Base-by-base conservation (phyloP, 1,140 invertebrate species). In the Theocolax elegans region DNA sequence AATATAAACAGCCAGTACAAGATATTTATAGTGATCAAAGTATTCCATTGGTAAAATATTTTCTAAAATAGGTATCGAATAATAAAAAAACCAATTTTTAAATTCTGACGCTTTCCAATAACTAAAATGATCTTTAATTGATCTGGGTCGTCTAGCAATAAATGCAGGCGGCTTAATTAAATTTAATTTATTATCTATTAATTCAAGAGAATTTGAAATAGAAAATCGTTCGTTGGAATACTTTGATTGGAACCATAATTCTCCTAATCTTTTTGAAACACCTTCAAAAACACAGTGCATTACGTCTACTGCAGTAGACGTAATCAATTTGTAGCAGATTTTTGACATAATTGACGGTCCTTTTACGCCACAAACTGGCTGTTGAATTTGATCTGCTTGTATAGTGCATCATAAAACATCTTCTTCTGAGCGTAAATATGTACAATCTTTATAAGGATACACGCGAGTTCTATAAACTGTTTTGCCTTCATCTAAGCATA, bases 91-190 rank as follows among this genome's bases (percentile, higher is more conserved):
- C 31, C 29, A 75, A 15, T 38, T 27, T 71, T 72, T 73, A 10
- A 48, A 66, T 48, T 77, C 63, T 38, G 60, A 51, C 12, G 67
- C 58, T 66, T 76, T 76, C 29, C 51, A 74, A 54, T 71, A 62
- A 31, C 17, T 56, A 12, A 67, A 53, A 59, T 72, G 42, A 4
- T 54, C 27, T 42, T 29, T 38, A 12, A 74, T 71, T 2, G 68
- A 65, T 42, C 60, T 23, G 3, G 67, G 62, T 12, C 59, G 27
- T 54, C 65, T n/a, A 60, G 31, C 68, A 17, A 31, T 71, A 67
- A 63, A 72, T n/a, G 67, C 60, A n/a, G 74, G 72, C 6, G 74
- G 76, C 40, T 27, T 63, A 4, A 76, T 21, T 4, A 35, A 40
- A 35, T 10, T 6, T 35, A 35, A 35, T 35, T 35, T 35, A 10